A percentile compares a stretch with the other conserved stretches of the same genome.
phyloP scores from a whole-genome alignment of 2,888 invertebrate genomes.

The Drosophila limbata region DNA sequence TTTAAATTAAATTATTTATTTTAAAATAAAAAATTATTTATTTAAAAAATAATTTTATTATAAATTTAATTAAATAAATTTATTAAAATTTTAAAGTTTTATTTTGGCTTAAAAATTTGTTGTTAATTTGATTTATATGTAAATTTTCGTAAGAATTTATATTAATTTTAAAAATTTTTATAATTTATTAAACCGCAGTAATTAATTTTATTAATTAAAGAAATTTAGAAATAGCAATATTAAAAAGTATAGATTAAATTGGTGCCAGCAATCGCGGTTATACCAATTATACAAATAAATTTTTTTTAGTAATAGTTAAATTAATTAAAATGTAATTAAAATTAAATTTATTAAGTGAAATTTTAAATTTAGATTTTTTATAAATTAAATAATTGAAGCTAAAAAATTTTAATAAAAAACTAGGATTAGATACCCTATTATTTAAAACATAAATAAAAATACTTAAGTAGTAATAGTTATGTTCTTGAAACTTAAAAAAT shows the following conservation, averaged over 20 bases:
- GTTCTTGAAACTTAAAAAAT: too few species aligned
- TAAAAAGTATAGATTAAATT: conserved; percentile 87
- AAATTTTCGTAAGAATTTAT: conserved; percentile 86
- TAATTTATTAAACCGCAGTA: conserved; percentile 86
- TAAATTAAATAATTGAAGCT: conserved; percentile 87
- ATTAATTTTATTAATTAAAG: conserved; percentile 87
- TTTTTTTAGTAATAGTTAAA: too few species aligned
- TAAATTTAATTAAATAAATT: conserved; percentile 19
- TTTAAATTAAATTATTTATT: neutral
- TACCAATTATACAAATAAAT: too few species aligned
- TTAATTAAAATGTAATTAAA: too few species aligned
- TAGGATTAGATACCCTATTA: too few species aligned
- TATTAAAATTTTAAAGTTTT: conserved; percentile 81
- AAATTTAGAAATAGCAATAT: conserved; percentile 88
- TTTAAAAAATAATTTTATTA: conserved; percentile 40
- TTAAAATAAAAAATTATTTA: neutral
- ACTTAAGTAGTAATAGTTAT: too few species aligned
- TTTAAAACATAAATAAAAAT: too few species aligned
- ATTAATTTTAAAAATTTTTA: conserved; percentile 84
- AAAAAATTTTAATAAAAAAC: conserved; percentile 86
- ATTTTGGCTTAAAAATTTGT: conserved; percentile 86
- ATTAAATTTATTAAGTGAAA: conserved; percentile 84
- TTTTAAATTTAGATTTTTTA: conserved; percentile 78
- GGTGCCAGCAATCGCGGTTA: conserved; percentile 90
- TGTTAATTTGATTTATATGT: conserved; percentile 87